These are phyloP conservation scores for Nomada ferruginata DNA, from an alignment of 2,888 invertebrate species.

Conservation along the genomic window DNA sequence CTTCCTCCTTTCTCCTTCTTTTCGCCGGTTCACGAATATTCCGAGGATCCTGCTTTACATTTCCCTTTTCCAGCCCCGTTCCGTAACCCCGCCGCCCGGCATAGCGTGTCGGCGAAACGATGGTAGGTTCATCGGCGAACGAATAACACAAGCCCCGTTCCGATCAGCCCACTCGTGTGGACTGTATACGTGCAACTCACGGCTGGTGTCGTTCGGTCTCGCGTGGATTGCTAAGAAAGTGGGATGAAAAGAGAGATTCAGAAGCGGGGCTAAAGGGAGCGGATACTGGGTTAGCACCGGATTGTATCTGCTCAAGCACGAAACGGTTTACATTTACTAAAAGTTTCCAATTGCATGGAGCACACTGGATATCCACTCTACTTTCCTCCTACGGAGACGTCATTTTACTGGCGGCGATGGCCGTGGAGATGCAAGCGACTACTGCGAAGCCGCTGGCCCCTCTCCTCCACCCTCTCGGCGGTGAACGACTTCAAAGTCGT, in stretches of 20 bases:
- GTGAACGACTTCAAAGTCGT: constrained; percentile 75
- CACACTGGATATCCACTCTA: constrained; percentile 75
- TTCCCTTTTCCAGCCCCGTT: constrained; percentile 18
- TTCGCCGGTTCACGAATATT: constrained; percentile 51
- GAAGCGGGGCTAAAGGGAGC: constrained; percentile 58
- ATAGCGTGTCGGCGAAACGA: constrained; percentile 18
- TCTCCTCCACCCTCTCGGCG: not conserved
- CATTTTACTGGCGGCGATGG: constrained; percentile 75
- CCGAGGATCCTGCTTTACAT: constrained; percentile 52
- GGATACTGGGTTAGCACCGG: constrained; percentile 72
- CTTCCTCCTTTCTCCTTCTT: not conserved
- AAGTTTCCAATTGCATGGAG: constrained; percentile 77
- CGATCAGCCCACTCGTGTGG: not conserved
- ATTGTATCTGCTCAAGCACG: constrained; percentile 77
- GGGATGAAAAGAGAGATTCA: constrained; percentile 50
- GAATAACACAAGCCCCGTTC: not conserved
- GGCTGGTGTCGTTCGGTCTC: constrained; percentile 46
- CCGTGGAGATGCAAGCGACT: constrained; percentile 60
- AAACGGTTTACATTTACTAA: constrained; percentile 80
- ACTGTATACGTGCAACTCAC: constrained; percentile 14
- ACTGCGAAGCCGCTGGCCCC: constrained; percentile 28
- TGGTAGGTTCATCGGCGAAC: constrained; percentile 13
- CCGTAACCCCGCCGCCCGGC: not conserved
- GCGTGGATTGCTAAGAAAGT: constrained; percentile 39
- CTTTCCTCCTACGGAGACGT: constrained; percentile 71